phyloP scores from a whole-genome alignment of 2,797 vertebrate species.

The Mus minutoides region DNA sequence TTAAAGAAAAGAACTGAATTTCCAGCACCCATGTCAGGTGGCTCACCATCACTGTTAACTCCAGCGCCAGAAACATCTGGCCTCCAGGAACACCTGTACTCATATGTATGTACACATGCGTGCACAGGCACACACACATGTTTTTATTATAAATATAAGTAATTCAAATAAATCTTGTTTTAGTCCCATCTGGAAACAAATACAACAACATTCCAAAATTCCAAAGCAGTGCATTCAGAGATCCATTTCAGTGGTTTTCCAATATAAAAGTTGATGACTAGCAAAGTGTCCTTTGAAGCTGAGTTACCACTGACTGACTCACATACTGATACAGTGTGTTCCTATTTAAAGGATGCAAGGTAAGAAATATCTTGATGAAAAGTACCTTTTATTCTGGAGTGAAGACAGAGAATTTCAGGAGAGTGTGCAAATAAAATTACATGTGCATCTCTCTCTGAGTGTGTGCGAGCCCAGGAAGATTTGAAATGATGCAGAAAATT shows the following conservation, averaged over 20 bases:
- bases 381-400: not conserved
- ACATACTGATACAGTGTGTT: not conserved
- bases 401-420: constrained; percentile 27
- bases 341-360: not conserved
- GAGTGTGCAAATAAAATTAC: not conserved
- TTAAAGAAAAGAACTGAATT: not conserved
- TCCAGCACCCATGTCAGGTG: not conserved
- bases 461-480: not conserved
- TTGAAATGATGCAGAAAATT: not conserved
- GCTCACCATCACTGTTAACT: not conserved
- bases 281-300: not conserved
- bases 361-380: not conserved
- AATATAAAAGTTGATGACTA: not conserved
- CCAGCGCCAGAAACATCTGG: too few relatives aligned
- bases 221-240: not conserved
- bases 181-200: not conserved
- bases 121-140: not conserved
- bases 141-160: not conserved
- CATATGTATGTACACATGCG: not conserved
- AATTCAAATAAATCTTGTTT: not conserved
- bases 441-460: not conserved
- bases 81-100: not conserved
- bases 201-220: not conserved
- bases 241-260: not conserved
- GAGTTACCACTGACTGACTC: constrained; percentile 35